Percentiles rank a stretch among this genome's conserved stretches.
Evolutionary conservation across 2,797 vertebrate species (phyloP).

Genomic region (Gastrophryne carolinensis): DNA sequence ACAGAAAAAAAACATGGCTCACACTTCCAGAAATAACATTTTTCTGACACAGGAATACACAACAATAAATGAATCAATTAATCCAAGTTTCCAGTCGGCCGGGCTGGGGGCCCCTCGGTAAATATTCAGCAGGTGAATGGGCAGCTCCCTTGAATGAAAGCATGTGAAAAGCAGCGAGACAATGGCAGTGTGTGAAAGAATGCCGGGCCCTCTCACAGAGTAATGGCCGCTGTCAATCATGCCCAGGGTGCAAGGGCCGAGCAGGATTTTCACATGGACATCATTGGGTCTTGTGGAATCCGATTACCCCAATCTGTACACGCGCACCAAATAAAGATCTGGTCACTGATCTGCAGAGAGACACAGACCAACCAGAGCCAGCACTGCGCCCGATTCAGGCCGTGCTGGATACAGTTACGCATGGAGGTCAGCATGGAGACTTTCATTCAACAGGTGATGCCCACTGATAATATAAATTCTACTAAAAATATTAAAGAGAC

Average conservation of each 20-base stretch:
- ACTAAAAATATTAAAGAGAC: too few relatives aligned
- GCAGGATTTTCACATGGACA: background rate
- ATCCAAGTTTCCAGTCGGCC: background rate
- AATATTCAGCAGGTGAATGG: conserved; percentile 26
- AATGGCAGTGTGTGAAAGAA: conserved; percentile 20
- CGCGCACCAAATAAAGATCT: too few relatives aligned
- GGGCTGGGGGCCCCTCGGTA: conserved; percentile 1
- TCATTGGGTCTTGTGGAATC: background rate
- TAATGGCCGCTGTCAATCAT: conserved; percentile 35
- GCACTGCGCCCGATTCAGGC: too few relatives aligned
- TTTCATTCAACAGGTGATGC: too few relatives aligned
- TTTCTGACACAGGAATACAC: background rate
- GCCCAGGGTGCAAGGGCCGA: conserved; percentile 1
- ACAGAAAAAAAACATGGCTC: background rate
- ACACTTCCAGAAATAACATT: background rate
- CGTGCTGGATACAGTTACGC: too few relatives aligned
- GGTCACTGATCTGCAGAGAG: too few relatives aligned
- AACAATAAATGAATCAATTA: too few relatives aligned
- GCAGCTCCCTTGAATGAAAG: conserved; percentile 19
- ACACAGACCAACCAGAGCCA: too few relatives aligned
- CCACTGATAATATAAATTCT: too few relatives aligned
- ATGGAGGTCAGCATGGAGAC: too few relatives aligned
- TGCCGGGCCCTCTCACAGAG: conserved; percentile 13
- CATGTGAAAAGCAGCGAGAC: conserved; percentile 23
- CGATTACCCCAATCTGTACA: too few relatives aligned